phyloP scores from a whole-genome alignment of 2,113 vertebrate species.

The Triplophysa tibetana region DNA sequence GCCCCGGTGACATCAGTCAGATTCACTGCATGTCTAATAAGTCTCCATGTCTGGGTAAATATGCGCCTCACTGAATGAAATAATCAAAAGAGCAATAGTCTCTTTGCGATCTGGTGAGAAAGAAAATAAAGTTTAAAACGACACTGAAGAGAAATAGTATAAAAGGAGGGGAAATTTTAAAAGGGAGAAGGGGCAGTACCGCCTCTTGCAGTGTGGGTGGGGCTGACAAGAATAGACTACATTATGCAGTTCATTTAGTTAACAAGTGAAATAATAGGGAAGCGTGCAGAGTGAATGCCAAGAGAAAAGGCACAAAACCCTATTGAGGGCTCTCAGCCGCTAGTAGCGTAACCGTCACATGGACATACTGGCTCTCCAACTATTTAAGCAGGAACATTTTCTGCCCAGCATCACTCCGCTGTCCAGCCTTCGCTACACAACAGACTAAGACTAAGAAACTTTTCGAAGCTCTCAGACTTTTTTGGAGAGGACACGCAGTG shows the following conservation, averaged over 20 bases:
- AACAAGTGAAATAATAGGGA: slow-evolving; percentile 99
- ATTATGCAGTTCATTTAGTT: slow-evolving; percentile 99
- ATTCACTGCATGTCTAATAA: slow-evolving; percentile 28
- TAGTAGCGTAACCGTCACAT: slow-evolving; percentile 92
- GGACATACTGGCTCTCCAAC: slow-evolving; percentile 75
- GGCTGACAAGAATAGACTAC: slow-evolving; percentile 98
- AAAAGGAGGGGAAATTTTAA: slow-evolving; percentile 63
- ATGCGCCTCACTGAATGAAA: slow-evolving; percentile 24
- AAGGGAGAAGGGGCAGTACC: slow-evolving; percentile 85
- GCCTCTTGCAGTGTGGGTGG: slow-evolving; percentile 96
- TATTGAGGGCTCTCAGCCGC: slow-evolving; percentile 89
- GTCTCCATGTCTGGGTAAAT: slow-evolving; percentile 20
- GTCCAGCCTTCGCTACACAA: slow-evolving; percentile 79
- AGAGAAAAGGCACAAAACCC: slow-evolving; percentile 97
- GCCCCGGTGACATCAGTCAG: slow-evolving; percentile 13
- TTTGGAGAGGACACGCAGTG: slow-evolving; percentile 48
- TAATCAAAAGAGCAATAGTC: slow-evolving; percentile 58
- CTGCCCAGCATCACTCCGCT: slow-evolving; percentile 93
- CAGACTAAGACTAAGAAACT: slow-evolving; percentile 34
- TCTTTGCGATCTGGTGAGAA: slow-evolving; percentile 44
- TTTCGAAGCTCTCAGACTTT: slow-evolving; percentile 44
- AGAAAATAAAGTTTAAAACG: slow-evolving; percentile 55
- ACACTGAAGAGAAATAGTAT: slow-evolving; percentile 49
- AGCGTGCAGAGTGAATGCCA: slow-evolving; percentile 98
- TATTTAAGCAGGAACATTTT: slow-evolving; percentile 86